These are phyloP conservation scores for Ictidomys tridecemlineatus DNA, from an alignment of 2,113 vertebrate genomes.

Conservation along the genomic window DNA sequence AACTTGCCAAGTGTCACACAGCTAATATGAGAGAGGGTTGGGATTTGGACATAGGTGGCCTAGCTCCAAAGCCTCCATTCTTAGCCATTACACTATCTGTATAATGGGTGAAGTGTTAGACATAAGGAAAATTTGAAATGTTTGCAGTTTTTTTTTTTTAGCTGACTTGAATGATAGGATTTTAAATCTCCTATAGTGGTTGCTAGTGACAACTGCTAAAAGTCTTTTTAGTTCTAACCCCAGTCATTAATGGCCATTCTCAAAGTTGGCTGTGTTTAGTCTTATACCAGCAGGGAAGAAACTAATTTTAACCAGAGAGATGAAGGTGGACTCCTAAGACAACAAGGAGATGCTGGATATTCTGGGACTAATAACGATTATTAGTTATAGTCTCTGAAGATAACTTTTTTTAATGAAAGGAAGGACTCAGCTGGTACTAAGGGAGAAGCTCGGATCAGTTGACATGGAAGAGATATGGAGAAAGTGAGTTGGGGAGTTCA, in stretches of 20 bases:
- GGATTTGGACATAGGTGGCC: background rate
- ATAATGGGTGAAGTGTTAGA: background rate
- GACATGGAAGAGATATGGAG: background rate
- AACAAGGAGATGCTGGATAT: background rate
- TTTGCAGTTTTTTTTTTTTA: background rate
- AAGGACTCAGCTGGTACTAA: background rate
- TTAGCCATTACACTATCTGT: background rate
- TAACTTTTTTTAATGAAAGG: background rate
- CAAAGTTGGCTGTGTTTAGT: background rate
- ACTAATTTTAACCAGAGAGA: background rate
- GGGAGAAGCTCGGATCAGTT: background rate
- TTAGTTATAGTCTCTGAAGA: background rate
- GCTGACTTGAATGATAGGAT: background rate
- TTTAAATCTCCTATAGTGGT: background rate
- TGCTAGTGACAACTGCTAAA: background rate
- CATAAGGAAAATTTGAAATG: background rate
- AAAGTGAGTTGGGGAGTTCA: background rate
- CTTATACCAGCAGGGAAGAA: background rate
- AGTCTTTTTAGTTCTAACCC: background rate
- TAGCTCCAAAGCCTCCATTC: background rate
- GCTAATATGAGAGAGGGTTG: background rate
- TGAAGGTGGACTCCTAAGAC: background rate
- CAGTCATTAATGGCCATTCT: background rate
- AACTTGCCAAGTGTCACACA: background rate
- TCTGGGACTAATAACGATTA: background rate